These are phyloP conservation scores for Tragelaphus imberbis DNA, from an alignment of 2,113 vertebrate species.

Conservation along the genomic window DNA sequence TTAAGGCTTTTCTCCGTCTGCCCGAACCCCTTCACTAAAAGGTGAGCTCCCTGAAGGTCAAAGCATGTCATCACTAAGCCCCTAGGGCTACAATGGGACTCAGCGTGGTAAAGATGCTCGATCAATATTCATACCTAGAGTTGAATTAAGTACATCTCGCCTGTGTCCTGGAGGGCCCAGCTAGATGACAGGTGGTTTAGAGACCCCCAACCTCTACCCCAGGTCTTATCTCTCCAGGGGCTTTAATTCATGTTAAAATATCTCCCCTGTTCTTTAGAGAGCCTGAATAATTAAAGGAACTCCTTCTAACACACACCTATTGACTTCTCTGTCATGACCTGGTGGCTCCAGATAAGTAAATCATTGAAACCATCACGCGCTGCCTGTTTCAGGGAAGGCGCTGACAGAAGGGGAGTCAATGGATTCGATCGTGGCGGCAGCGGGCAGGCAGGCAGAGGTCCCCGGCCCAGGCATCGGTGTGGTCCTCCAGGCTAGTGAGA, in stretches of 20 bases:
- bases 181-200: neutral
- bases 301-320: constrained; percentile 49
- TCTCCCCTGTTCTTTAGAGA: neutral
- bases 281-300: constrained; percentile 65
- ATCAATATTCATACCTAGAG: neutral
- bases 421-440: constrained; percentile 18
- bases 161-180: neutral
- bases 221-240: constrained; percentile 3
- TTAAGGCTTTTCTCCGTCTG: neutral
- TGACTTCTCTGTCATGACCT: constrained; percentile 54
- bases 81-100: neutral
- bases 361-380: constrained; percentile 46
- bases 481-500: neutral
- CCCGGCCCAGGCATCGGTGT: neutral
- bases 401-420: constrained; percentile 33
- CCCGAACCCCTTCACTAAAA: neutral
- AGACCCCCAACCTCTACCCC: neutral
- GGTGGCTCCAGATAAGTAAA: constrained; percentile 71
- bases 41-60: neutral
- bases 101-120: rapidly evolving
- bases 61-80: rapidly evolving
- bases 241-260: neutral
- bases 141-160: rapidly evolving
- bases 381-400: neutral
- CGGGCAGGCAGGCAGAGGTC: neutral